Conservation (phyloP, 2,113 vertebrate genomes). For the Corythaixoides concolor region DNA sequence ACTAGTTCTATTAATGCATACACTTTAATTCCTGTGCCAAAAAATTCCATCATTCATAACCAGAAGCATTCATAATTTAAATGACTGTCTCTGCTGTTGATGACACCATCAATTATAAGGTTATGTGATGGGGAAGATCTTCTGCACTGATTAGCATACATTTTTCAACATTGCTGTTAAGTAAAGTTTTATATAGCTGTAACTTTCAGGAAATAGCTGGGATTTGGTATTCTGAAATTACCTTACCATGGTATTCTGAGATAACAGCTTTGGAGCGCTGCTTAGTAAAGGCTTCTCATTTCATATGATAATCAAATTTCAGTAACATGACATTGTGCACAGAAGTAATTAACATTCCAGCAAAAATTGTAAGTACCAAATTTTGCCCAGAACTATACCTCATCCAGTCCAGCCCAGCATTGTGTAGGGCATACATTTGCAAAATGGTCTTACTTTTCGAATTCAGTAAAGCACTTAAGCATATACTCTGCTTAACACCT, state of each 20-base stretch:
- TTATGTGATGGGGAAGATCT: background rate
- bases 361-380: background rate
- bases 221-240: constrained; percentile 41
- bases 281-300: constrained; percentile 1
- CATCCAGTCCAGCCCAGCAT: background rate
- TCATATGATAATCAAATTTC: background rate
- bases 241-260: background rate
- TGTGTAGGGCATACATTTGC: background rate
- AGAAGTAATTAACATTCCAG: background rate
- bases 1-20: constrained; percentile 21
- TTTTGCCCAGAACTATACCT: background rate
- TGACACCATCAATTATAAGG: constrained; percentile 46
- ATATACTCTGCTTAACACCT: background rate
- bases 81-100: constrained; percentile 34
- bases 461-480: background rate
- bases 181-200: constrained; percentile 23
- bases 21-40: constrained; percentile 4
- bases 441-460: background rate
- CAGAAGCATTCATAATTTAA: constrained; percentile 55
- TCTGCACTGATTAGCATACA: constrained; percentile 19
- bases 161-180: constrained; percentile 39
- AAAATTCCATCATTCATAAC: constrained; percentile 44
- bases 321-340: background rate
- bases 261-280: background rate
- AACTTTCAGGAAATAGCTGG: background rate